Evolutionary conservation across 2,888 invertebrate genomes (phyloP), one percentile per base, ranked within the genome.

Genomic region (Patella depressa): DNA sequence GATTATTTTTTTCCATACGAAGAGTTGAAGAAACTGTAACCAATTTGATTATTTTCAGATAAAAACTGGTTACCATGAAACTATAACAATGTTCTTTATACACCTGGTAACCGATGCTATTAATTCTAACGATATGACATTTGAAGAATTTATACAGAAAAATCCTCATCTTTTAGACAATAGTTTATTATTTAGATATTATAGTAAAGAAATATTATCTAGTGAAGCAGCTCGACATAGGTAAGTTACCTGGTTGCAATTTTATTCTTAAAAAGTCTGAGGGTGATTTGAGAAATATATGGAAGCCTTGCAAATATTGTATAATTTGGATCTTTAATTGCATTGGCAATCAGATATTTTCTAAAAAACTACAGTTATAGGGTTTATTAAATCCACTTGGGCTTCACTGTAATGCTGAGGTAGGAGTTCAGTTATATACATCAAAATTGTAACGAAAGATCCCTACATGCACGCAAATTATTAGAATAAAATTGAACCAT

Each of bases 41-140:
- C 9, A 45, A 53, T 24, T 74, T 55, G n/a, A 53, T 11, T 72
- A 45, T 79, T 45, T 86, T 76, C 83, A 89, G 88, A 84, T 89
- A 9, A 85, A 86, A 72, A 84, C 85, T n/a, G 89, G 89, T 7
- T 91, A 89, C 81, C 87, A 89, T 80, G 90, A 90, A 79, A 91
- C 91, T 9, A 88, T 91, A 75, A 90, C 90, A 3, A 86, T 85
- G 84, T 90, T 90, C 79, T 91, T 88, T 82, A 88, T 89, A 72
- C 85, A 88, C 77, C 79, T 88, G 75, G 86, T 91, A 3, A 82
- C 85, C 7, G 85, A 86, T 76, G 90, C 89, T 53, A 80, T 90
- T 7, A 75, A 82, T 57, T 79, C 80, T n/a, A 75, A 71, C 15
- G 74, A 75, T 24, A 24, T 24, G 1, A 83, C 85, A 11, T 91